phyloP scores from a whole-genome alignment of 2,797 vertebrate genomes.

The Pampus argenteus region DNA sequence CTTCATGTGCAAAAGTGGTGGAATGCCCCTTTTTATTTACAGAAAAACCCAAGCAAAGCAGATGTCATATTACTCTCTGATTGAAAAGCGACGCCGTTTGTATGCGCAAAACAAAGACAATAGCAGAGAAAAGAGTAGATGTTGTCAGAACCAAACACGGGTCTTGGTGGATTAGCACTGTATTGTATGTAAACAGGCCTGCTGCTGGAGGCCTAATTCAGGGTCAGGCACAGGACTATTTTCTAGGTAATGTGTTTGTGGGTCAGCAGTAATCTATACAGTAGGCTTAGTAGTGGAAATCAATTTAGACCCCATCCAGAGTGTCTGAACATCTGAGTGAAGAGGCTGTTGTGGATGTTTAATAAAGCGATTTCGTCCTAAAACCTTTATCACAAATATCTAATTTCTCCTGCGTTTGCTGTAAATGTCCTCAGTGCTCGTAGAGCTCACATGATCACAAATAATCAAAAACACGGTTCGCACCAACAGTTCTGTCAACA shows the following conservation, averaged over 20 bases:
- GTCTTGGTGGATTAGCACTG: slow-evolving; percentile 32
- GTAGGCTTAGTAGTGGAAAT: slow-evolving; percentile 67
- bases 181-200: slow-evolving; percentile 20
- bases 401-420: not conserved
- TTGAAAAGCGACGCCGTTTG: not conserved
- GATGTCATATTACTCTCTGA: not conserved
- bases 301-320: slow-evolving; percentile 61
- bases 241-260: slow-evolving; percentile 70
- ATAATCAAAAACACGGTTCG: slow-evolving; percentile 34
- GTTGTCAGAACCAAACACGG: slow-evolving; percentile 19
- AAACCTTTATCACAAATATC: not conserved
- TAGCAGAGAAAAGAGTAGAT: not conserved
- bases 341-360: not conserved
- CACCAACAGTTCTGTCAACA: slow-evolving; percentile 66
- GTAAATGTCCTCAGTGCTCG: slow-evolving; percentile 15
- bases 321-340: slow-evolving; percentile 21
- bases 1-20: not conserved
- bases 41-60: not conserved
- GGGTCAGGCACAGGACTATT: slow-evolving; percentile 47
- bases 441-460: slow-evolving; percentile 10
- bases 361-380: slow-evolving; percentile 8
- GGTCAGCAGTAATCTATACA: slow-evolving; percentile 80
- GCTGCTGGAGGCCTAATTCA: slow-evolving; percentile 43
- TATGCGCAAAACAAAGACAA: not conserved
- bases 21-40: not conserved